phyloP scores from a whole-genome alignment of 2,888 invertebrate species.

The Phlogophora meticulosa region DNA sequence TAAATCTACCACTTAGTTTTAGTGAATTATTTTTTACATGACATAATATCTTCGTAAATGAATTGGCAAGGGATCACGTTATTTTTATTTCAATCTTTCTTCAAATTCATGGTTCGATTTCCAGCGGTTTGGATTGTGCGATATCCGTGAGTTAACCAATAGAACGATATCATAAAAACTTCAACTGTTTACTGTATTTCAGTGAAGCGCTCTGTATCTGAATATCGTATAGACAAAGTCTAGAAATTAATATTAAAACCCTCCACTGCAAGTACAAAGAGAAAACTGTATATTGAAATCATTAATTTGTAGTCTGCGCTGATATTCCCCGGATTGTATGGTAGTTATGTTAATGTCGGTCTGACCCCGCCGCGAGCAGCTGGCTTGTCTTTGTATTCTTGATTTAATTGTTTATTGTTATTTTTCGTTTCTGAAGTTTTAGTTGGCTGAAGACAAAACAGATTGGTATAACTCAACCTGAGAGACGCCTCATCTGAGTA shows the following conservation, averaged over 20 bases:
- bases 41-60: too few relatives aligned
- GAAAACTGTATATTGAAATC: slow-evolving; percentile 13
- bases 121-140: too few relatives aligned
- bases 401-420: slow-evolving; percentile 2
- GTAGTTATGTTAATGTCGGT: slow-evolving; percentile 28
- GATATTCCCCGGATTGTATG: background rate
- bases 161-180: background rate
- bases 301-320: slow-evolving; percentile 6
- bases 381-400: background rate
- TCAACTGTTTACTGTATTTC: too few relatives aligned
- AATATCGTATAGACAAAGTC: slow-evolving; percentile 6
- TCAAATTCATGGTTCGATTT: background rate
- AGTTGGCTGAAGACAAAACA: too few relatives aligned
- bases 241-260: slow-evolving; percentile 28
- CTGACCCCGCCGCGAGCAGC: background rate
- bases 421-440: background rate
- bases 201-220: background rate
- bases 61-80: too few relatives aligned
- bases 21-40: too few relatives aligned
- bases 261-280: background rate
- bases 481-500: too few relatives aligned
- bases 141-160: background rate
- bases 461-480: too few relatives aligned
- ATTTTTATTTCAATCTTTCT: too few relatives aligned
- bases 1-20: too few relatives aligned